These are phyloP conservation scores for Metopia argyrocephala DNA, from an alignment of 2,888 invertebrate genomes.

Conservation along the genomic window DNA sequence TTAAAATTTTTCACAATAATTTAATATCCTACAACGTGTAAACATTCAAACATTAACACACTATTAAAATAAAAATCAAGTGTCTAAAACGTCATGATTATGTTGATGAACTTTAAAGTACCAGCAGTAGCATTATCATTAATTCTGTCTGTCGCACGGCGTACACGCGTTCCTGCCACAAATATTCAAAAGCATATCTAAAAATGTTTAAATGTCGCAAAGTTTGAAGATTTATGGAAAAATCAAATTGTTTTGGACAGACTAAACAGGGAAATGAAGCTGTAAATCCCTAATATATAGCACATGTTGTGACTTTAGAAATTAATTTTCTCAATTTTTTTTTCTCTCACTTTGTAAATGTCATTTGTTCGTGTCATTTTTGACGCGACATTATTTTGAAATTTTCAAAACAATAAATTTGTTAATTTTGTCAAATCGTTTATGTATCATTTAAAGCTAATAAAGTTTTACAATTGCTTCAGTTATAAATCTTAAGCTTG, in stretches of 20 bases:
- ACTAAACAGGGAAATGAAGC: too few relatives aligned
- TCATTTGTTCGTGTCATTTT: not conserved
- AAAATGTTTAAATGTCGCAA: not conserved
- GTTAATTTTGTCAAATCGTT: too few relatives aligned
- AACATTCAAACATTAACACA: not conserved
- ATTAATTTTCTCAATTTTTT: too few relatives aligned
- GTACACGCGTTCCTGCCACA: constrained; percentile 2
- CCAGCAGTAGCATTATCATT: not conserved
- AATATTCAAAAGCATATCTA: not conserved
- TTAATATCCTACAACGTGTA: too few relatives aligned
- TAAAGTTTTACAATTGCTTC: too few relatives aligned
- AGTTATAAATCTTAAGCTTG: too few relatives aligned
- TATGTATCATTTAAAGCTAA: too few relatives aligned
- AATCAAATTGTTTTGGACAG: not conserved
- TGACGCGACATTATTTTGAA: not conserved
- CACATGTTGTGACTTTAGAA: too few relatives aligned
- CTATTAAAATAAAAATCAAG: not conserved
- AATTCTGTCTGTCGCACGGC: not conserved
- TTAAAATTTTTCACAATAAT: not conserved
- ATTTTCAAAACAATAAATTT: not conserved
- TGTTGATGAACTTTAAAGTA: constrained; percentile 25
- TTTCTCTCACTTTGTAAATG: not conserved
- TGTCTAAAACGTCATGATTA: not conserved
- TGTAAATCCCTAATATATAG: not conserved
- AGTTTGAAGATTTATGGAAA: constrained; percentile 16